Base-by-base conservation (phyloP, 1,140 invertebrate species). In the Asobara japonica region DNA sequence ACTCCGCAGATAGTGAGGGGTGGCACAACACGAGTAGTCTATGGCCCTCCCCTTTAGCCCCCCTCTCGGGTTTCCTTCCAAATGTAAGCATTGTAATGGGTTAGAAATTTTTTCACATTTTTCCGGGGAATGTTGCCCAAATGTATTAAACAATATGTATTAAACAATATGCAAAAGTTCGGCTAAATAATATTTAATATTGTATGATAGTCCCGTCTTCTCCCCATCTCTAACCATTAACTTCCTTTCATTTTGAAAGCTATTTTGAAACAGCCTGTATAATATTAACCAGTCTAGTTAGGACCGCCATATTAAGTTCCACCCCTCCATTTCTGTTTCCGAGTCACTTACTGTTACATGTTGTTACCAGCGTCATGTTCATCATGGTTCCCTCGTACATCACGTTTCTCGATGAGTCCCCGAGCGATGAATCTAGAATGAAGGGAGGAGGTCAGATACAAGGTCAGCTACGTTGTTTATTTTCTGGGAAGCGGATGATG, bases 1-100 rank as follows among this genome's bases (percentile, higher is more conserved):
- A 86, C 84, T 85, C 80, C 72, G 76, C 82, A 84, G 84, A 87
- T 86, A 86, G 74, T 61, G 22, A 30, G 56, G 38, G 64, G 29
- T 27, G 13, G 36, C 11, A 56, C 41, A 22, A 22, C 45, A 71
- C 65, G 41, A 70, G 64, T 62, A 66, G 61, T 68, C 68, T 68
- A 33, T 61, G 41, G 38, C 61, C 71, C 41, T 13, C 51, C 29
- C 48, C 65, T 75, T 30, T 48, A 33, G 31, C 27, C 38, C 29
- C 45, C 61, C 38, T 25, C 36, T 65, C 36, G 36, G 7, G n/a
- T n/a, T n/a, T n/a, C n/a, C n/a, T n/a, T n/a, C n/a, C n/a, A n/a
- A n/a, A n/a, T n/a, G n/a, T n/a, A n/a, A n/a, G n/a, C n/a, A n/a
- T n/a, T n/a, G n/a, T n/a, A n/a, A n/a, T n/a, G n/a, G n/a, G n/a